Conservation (phyloP, 2,797 vertebrate species). For the Microctenopoma lineatum region DNA sequence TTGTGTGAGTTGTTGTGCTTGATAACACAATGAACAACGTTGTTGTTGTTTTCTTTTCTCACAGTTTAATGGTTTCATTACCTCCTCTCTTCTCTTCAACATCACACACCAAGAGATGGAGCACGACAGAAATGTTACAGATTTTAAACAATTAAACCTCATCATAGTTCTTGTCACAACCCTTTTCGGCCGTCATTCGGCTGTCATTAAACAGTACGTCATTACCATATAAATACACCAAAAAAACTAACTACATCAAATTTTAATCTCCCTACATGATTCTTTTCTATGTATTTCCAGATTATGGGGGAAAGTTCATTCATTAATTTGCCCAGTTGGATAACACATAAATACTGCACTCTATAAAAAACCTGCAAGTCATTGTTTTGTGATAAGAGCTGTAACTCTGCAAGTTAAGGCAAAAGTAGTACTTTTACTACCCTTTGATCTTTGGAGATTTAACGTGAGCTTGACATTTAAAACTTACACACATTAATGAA, state of each 20-base stretch:
- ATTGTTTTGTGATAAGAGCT: neutral
- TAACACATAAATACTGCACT: neutral
- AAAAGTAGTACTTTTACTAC: neutral
- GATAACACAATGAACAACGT: slow-evolving; percentile 30
- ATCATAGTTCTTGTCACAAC: slow-evolving; percentile 26
- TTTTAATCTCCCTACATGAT: neutral
- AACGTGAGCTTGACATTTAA: neutral
- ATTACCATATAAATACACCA: slow-evolving; percentile 63
- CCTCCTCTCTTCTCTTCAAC: neutral
- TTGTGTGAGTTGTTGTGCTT: neutral
- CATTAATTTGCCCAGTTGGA: no score
- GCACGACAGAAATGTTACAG: slow-evolving; percentile 9
- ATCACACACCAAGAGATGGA: slow-evolving; percentile 9
- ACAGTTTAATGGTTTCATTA: slow-evolving; percentile 18
- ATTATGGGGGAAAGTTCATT: slow-evolving; percentile 11
- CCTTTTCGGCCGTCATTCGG: slow-evolving; percentile 18
- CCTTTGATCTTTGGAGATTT: slow-evolving; percentile 13
- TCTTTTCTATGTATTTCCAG: neutral
- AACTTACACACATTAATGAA: neutral
- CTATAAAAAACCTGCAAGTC: neutral
- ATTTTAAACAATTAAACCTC: slow-evolving; percentile 12
- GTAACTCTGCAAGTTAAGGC: slow-evolving; percentile 7
- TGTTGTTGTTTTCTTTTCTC: neutral
- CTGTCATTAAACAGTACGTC: slow-evolving; percentile 56
- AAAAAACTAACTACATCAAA: slow-evolving; percentile 17